These are phyloP conservation scores for Pangasius krempfi DNA, from an alignment of 2,797 vertebrate species.

Conservation along the genomic window DNA sequence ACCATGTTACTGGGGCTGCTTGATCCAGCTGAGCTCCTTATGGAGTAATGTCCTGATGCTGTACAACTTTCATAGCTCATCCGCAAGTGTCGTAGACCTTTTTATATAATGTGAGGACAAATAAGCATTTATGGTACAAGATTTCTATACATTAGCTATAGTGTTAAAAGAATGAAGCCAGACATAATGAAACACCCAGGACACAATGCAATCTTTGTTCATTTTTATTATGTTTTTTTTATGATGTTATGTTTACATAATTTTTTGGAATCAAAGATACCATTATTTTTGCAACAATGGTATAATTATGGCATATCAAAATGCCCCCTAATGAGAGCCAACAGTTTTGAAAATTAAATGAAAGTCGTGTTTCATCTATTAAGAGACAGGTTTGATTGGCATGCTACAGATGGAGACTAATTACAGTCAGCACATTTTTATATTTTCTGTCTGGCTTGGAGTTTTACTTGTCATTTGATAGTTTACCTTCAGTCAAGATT, in stretches of 20 bases:
- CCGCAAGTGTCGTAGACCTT: background rate
- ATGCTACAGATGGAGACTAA: slow-evolving; percentile 80
- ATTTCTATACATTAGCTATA: background rate
- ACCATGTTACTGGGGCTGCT: background rate
- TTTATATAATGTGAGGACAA: background rate
- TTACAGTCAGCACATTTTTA: slow-evolving; percentile 81
- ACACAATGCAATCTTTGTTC: background rate
- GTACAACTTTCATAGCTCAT: background rate
- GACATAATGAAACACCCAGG: background rate
- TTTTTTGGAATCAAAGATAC: slow-evolving; percentile 43
- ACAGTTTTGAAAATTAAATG: slow-evolving; percentile 78
- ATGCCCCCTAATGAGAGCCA: slow-evolving; percentile 56
- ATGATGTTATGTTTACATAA: background rate
- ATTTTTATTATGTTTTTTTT: background rate
- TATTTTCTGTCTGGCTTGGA: slow-evolving; percentile 55
- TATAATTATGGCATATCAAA: slow-evolving; percentile 74
- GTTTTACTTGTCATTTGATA: slow-evolving; percentile 71
- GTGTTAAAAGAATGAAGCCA: background rate
- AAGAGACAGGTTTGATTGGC: slow-evolving; percentile 78
- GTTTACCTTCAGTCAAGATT: slow-evolving; percentile 63
- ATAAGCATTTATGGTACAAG: background rate
- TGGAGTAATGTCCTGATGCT: background rate
- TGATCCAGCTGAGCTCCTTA: slow-evolving; percentile 40
- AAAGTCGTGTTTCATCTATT: slow-evolving; percentile 82
- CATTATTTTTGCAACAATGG: slow-evolving; percentile 67